Conservation (phyloP, 2,113 vertebrate species). For the Nothobranchius furzeri region DNA sequence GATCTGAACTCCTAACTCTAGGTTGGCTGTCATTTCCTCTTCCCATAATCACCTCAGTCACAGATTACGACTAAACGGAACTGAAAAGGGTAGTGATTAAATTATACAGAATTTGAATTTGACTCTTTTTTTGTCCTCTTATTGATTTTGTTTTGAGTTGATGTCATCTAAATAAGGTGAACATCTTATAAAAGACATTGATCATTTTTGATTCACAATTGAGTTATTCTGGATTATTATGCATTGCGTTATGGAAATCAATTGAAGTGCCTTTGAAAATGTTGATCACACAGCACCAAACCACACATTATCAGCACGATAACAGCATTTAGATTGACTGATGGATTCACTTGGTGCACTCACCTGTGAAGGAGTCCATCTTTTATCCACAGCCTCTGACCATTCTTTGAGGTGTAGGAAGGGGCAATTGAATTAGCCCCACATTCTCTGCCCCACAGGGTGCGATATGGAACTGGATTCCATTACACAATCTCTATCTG, state of each 20-base stretch:
- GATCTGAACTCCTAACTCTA: no score
- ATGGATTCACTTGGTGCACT: slow-evolving; percentile 63
- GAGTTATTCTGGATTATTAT: slow-evolving; percentile 10
- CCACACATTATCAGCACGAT: slow-evolving; percentile 60
- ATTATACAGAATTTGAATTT: no score
- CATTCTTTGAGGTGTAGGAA: slow-evolving; percentile 54
- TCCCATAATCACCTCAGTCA: no score
- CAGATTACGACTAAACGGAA: no score
- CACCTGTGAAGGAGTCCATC: slow-evolving; percentile 65
- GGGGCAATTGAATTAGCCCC: slow-evolving; percentile 72
- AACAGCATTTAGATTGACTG: slow-evolving; percentile 72
- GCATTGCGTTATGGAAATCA: slow-evolving; percentile 13
- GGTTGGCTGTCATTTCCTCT: no score
- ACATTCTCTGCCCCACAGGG: slow-evolving; percentile 48
- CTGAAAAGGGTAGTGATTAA: no score
- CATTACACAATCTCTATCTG: slow-evolving; percentile 77
- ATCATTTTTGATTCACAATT: slow-evolving; percentile 10
- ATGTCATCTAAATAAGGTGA: neutral
- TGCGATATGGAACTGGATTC: slow-evolving; percentile 72
- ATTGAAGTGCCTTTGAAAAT: slow-evolving; percentile 33
- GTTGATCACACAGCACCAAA: slow-evolving; percentile 25
- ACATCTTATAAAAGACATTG: slow-evolving; percentile 11
- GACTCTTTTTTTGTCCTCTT: neutral
- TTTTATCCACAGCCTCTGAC: slow-evolving; percentile 57
- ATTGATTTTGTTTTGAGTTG: neutral